These are phyloP conservation scores for Mythimna pallens DNA, from an alignment of 2,888 invertebrate species.

Conservation along the genomic window DNA sequence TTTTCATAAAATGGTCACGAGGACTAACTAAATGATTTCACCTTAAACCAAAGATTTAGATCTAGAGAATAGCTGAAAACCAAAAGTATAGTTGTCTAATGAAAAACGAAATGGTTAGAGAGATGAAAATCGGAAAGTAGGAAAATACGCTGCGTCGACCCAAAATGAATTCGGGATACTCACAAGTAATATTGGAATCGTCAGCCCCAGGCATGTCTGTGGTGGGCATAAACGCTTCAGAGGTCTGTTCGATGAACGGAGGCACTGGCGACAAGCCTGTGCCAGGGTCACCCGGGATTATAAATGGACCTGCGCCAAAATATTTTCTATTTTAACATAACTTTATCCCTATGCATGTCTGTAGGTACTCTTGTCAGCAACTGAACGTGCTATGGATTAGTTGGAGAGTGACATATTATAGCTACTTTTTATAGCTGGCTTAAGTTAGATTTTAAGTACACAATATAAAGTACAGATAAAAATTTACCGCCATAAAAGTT, in stretches of 20 bases:
- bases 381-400: no score
- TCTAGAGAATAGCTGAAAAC: no score
- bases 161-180: conserved; percentile 53
- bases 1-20: no score
- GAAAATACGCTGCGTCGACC: neutral
- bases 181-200: conserved; percentile 79
- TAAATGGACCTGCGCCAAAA: conserved; percentile 79
- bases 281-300: conserved; percentile 86
- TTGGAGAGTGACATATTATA: no score
- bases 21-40: no score
- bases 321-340: neutral
- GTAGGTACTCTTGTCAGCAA: no score
- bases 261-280: conserved; percentile 79
- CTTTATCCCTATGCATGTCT: no score
- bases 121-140: no score
- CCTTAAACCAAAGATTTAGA: no score
- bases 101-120: no score
- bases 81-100: no score
- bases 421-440: no score
- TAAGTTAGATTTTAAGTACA: neutral
- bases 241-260: conserved; percentile 81
- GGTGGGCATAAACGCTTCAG: conserved; percentile 67
- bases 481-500: conserved; percentile 86
- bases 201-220: conserved; percentile 58
- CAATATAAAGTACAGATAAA: neutral